Percentiles rank a stretch among this genome's conserved stretches.
These are phyloP conservation scores for Brachionus rotundiformis DNA, from an alignment of 1,140 invertebrate genomes.

Conservation along the genomic window DNA sequence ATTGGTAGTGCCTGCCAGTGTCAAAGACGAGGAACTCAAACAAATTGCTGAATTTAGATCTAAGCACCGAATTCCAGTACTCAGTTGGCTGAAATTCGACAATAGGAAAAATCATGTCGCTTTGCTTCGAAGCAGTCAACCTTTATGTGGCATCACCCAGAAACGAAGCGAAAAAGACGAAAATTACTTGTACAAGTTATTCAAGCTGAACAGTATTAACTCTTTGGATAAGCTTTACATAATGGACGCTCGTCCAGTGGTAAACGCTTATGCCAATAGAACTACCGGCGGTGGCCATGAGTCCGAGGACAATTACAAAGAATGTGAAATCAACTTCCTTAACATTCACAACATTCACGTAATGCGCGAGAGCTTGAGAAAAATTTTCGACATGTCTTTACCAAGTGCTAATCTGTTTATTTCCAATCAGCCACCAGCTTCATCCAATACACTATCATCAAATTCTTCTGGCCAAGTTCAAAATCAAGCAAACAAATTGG, in stretches of 20 bases:
- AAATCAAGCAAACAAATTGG: neutral
- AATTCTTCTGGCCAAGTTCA: neutral
- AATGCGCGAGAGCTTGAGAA: constrained; percentile 83
- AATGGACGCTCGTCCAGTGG: constrained; percentile 21
- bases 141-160: constrained; percentile 86
- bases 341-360: constrained; percentile 99
- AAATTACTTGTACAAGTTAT: constrained; percentile 72
- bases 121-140: constrained; percentile 86
- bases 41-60: constrained; percentile 82
- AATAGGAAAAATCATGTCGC: constrained; percentile 80
- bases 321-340: constrained; percentile 97
- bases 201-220: constrained; percentile 53
- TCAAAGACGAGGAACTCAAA: constrained; percentile 80
- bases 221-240: constrained; percentile 31
- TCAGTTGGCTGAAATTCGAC: constrained; percentile 74
- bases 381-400: constrained; percentile 67
- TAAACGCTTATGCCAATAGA: constrained; percentile 99
- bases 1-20: constrained; percentile 80
- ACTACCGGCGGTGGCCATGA: constrained; percentile 98
- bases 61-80: constrained; percentile 80
- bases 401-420: neutral
- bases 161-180: constrained; percentile 87
- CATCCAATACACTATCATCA: constrained; percentile 15
- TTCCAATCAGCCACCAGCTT: neutral
- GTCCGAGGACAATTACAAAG: constrained; percentile 95